Evolutionary conservation across 2,888 invertebrate genomes (phyloP).

Genomic region (Glyphotaelius pellucidus): DNA sequence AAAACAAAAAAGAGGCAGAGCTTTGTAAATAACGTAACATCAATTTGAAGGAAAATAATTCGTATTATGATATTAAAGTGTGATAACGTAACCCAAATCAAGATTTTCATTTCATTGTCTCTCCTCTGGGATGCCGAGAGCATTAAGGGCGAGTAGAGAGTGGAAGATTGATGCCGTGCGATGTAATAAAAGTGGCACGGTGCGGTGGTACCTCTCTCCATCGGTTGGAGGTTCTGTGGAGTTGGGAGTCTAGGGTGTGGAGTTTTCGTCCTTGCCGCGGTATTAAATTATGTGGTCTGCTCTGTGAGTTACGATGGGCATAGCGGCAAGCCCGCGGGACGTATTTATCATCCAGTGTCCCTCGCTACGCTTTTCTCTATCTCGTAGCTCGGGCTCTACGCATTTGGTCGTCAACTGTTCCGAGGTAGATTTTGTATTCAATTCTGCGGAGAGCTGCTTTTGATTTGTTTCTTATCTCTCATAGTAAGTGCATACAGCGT

Average conservation of each 20-base stretch:
- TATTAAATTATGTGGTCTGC: slow-evolving; percentile 56
- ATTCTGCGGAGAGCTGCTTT: not conserved
- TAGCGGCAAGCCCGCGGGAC: slow-evolving; percentile 56
- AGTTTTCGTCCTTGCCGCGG: slow-evolving; percentile 56
- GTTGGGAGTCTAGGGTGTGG: not conserved
- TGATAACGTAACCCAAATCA: slow-evolving; percentile 28
- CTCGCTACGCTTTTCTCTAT: slow-evolving; percentile 35
- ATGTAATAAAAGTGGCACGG: slow-evolving; percentile 56
- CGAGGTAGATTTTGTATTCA: not conserved
- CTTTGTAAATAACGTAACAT: not conserved
- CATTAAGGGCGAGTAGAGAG: slow-evolving; percentile 34
- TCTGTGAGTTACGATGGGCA: slow-evolving; percentile 55
- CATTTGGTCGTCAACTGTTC: slow-evolving; percentile 28
- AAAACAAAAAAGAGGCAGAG: not conserved
- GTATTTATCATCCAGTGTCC: slow-evolving; percentile 58
- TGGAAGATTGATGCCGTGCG: slow-evolving; percentile 56
- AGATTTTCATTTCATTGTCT: slow-evolving; percentile 29
- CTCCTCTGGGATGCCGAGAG: slow-evolving; percentile 21
- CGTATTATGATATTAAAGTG: slow-evolving; percentile 6
- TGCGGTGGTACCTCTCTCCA: slow-evolving; percentile 3
- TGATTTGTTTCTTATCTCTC: not conserved
- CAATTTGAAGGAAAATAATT: not conserved
- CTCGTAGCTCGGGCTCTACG: not conserved
- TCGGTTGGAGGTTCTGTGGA: not conserved
- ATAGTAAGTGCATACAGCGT: not conserved